phyloP scores from a whole-genome alignment of 2,113 vertebrate genomes.

The Oplegnathus fasciatus region DNA sequence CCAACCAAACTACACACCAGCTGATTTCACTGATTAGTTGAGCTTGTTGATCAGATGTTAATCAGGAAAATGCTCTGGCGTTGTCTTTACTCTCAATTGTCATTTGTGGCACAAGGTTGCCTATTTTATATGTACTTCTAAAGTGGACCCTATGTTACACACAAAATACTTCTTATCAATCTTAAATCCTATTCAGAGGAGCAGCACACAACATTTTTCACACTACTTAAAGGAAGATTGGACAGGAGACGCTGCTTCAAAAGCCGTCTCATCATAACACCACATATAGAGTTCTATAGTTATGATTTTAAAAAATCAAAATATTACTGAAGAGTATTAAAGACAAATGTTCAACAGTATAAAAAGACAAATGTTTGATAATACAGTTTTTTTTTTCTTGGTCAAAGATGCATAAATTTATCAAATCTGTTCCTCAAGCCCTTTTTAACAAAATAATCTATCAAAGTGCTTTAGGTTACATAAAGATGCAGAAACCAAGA shows the following conservation, averaged over 20 bases:
- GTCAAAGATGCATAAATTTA: slow-evolving; percentile 61
- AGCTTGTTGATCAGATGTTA: slow-evolving; percentile 1
- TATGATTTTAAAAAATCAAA: slow-evolving; percentile 42
- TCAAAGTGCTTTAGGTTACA: slow-evolving; percentile 70
- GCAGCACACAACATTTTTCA: slow-evolving; percentile 40
- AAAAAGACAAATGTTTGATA: slow-evolving; percentile 54
- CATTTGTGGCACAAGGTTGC: slow-evolving; percentile 12
- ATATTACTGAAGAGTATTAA: slow-evolving; percentile 59
- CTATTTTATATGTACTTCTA: slow-evolving; percentile 34
- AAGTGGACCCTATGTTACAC: slow-evolving; percentile 48
- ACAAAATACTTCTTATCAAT: slow-evolving; percentile 50
- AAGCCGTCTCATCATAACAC: slow-evolving; percentile 28
- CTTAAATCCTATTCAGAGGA: slow-evolving; percentile 27
- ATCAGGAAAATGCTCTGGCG: not conserved
- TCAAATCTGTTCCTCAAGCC: slow-evolving; percentile 64
- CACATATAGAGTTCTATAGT: slow-evolving; percentile 32
- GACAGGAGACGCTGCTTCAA: slow-evolving; percentile 46
- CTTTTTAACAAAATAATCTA: slow-evolving; percentile 67
- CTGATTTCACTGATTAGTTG: slow-evolving; percentile 20
- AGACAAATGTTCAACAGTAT: slow-evolving; percentile 53
- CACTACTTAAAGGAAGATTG: slow-evolving; percentile 29
- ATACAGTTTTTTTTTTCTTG: slow-evolving; percentile 38
- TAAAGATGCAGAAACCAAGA: slow-evolving; percentile 31
- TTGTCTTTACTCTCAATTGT: slow-evolving; percentile 5
- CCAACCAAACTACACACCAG: slow-evolving; percentile 23